Percentiles rank a stretch among this genome's conserved stretches.
These are phyloP conservation scores for Dinoponera quadriceps DNA, from an alignment of 1,140 invertebrate species.

Conservation along the genomic window DNA sequence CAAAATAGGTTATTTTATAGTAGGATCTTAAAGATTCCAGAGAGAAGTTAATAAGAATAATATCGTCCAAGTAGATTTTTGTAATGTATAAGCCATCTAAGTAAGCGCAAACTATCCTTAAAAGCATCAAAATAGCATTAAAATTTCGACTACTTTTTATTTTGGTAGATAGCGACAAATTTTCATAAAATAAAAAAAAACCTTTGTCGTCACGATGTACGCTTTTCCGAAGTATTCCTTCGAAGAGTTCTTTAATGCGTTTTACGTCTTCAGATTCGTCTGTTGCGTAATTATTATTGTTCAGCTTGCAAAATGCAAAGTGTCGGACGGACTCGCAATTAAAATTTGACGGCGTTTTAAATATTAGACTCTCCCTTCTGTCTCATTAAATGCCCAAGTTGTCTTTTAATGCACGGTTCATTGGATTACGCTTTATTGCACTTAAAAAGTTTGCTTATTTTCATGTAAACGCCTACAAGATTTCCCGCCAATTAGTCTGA, in stretches of 20 bases:
- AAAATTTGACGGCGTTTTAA: conserved; percentile 42
- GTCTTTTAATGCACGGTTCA: background rate
- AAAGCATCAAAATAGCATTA: too few species aligned
- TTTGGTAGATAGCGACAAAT: too few species aligned
- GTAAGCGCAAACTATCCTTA: too few species aligned
- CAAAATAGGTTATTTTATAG: too few species aligned
- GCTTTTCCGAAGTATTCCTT: background rate
- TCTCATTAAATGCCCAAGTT: conserved; percentile 34
- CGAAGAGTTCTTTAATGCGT: background rate
- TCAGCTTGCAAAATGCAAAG: background rate
- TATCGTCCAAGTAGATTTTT: too few species aligned
- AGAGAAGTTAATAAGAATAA: too few species aligned
- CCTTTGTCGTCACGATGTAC: too few species aligned
- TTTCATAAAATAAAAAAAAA: too few species aligned
- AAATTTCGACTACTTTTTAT: too few species aligned
- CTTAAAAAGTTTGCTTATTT: conserved; percentile 10
- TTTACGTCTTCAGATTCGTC: background rate
- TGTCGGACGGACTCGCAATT: background rate
- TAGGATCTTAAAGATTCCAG: too few species aligned
- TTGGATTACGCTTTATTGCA: conserved; percentile 11
- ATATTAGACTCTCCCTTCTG: conserved; percentile 17
- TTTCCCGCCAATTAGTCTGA: background rate
- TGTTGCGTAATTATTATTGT: conserved; percentile 12
- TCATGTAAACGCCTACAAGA: background rate
- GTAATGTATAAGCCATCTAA: too few species aligned